phyloP scores from a whole-genome alignment of 1,140 invertebrate species.

The Leptopilina boulardi region DNA sequence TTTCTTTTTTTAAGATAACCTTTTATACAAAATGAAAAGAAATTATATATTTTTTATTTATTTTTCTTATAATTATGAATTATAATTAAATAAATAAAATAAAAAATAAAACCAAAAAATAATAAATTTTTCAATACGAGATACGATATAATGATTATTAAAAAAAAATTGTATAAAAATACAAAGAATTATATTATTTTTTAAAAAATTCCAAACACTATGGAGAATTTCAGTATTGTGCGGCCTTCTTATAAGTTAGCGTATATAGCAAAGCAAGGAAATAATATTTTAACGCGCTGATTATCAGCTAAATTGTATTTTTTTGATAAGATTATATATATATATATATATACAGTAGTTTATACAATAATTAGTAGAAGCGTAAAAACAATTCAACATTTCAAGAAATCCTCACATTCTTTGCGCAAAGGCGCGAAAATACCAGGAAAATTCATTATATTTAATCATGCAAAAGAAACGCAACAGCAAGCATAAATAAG shows the following conservation, averaged over 20 bases:
- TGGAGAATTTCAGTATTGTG: not conserved
- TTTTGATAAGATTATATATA: not conserved
- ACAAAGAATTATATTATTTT: not conserved
- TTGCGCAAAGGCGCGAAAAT: not conserved
- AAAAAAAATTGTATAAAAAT: not conserved
- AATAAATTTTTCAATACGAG: no score
- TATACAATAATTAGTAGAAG: not conserved
- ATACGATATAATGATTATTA: no score
- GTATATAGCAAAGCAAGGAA: not conserved
- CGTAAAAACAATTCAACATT: not conserved
- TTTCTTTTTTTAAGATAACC: no score
- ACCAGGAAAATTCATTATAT: not conserved
- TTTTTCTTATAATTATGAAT: no score
- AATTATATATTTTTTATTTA: no score
- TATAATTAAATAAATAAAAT: no score
- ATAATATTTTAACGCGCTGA: slow-evolving; percentile 10
- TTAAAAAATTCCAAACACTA: not conserved
- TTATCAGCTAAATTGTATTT: slow-evolving; percentile 3
- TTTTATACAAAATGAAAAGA: no score
- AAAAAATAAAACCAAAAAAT: no score
- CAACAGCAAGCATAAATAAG: not conserved
- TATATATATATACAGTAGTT: not conserved
- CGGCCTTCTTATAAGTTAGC: not conserved
- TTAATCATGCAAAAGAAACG: not conserved
- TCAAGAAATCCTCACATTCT: not conserved